Base-by-base conservation (phyloP, 2,113 vertebrate genomes). In the Cyanoderma ruficeps region DNA sequence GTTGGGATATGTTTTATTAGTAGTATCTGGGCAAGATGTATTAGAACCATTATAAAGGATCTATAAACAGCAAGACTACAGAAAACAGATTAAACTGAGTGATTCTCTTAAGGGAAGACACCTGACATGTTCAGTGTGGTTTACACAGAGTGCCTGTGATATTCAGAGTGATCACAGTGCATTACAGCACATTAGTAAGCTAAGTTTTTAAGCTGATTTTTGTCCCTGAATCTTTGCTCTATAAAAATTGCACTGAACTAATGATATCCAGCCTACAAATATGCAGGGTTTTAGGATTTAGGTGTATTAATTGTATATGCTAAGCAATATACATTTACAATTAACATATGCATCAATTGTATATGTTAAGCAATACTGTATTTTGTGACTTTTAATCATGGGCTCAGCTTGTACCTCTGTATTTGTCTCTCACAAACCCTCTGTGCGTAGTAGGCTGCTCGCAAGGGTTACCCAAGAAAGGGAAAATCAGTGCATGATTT, bases 191-290 rank as follows among this genome's bases (percentile, higher is more conserved):
- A 30, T 70, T 37, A 82, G 22, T 52, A 72, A 70, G 31, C 46
- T 42, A 61, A 57, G 61, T 77, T 83, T 83, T 77, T 2, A 83
- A 83, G 56, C 71, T 76, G 65, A 63, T 61, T 87, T 94, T 91
- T 74, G 21, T 59, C 35, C 31, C 22, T 56, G 37, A 69, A 52
- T 76, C 41, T 78, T 82, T 42, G 15, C 37, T 94, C 24, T 41
- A 3, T 64, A 69, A 79, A 82, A 89, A 39, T 71, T 55, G 7
- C 28, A 44, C 33, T 28, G 55, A 80, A 35, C 14, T 60, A 41
- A 22, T 0, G 0, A 42, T 72, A 68, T 11, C 27, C 79, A 63
- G 41, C 63, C 49, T 30, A 37, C n/a, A 82, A 63, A 82, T 59
- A 42, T 7, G 12, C 44, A 65, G 33, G 15, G 10, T 4, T 80